Conservation (phyloP, 1,140 invertebrate genomes). For the Asobara japonica region DNA sequence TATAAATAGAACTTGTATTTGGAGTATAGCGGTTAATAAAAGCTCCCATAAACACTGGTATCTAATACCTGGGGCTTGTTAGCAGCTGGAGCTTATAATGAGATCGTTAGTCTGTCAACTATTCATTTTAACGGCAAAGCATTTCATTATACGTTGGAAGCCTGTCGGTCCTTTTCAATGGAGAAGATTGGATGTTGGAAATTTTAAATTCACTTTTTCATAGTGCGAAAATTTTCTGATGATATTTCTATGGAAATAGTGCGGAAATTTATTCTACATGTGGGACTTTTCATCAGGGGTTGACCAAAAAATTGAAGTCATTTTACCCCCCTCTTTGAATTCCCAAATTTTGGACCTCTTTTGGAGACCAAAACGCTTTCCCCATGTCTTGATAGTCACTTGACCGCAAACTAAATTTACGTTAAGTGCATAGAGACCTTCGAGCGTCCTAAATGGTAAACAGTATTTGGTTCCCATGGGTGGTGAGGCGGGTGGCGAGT, state of each 20-base stretch:
- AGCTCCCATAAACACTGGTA: conserved; percentile 46
- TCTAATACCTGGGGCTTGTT: conserved; percentile 40
- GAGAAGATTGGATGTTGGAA: too few relatives aligned
- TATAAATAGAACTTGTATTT: background rate
- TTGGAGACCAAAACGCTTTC: background rate
- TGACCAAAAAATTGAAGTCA: too few relatives aligned
- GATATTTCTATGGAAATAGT: too few relatives aligned
- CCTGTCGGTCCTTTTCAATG: too few relatives aligned
- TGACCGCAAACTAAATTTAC: conserved; percentile 45
- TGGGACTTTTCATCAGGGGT: too few relatives aligned
- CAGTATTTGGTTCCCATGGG: conserved; percentile 45
- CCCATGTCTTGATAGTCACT: background rate
- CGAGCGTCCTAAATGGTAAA: conserved; percentile 37
- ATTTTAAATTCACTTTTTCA: too few relatives aligned
- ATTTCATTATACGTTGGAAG: background rate
- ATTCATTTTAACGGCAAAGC: background rate
- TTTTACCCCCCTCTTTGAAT: too few relatives aligned
- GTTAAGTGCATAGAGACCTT: conserved; percentile 48
- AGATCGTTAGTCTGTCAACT: conserved; percentile 44
- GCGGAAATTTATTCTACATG: too few relatives aligned
- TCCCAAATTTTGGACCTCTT: too few relatives aligned
- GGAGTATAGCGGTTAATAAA: conserved; percentile 44
- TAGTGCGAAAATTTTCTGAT: too few relatives aligned
- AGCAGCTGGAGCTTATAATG: conserved; percentile 46
- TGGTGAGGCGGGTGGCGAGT: background rate